A percentile compares a stretch with the other conserved stretches of the same genome.
Evolutionary conservation across 2,888 invertebrate species (phyloP).

Genomic region (Brassicogethes aeneus): DNA sequence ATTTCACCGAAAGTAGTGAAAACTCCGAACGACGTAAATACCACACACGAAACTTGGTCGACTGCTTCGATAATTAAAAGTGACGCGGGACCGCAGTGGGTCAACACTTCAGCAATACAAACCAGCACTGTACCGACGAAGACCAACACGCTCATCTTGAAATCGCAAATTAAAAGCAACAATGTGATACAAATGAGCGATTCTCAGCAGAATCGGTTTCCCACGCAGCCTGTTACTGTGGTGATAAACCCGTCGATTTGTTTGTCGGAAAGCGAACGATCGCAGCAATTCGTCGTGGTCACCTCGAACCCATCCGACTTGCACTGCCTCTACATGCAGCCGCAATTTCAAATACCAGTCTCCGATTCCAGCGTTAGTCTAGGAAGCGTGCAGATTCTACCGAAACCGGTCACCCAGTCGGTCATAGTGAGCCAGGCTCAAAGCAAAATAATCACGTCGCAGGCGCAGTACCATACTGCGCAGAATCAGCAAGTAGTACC

Average conservation of each 20-base stretch:
- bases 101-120: slow-evolving; percentile 23
- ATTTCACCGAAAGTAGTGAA: slow-evolving; percentile 45
- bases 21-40: slow-evolving; percentile 15
- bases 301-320: slow-evolving; percentile 37
- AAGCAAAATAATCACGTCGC: slow-evolving; percentile 17
- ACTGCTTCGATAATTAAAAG: slow-evolving; percentile 16
- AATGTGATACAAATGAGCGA: slow-evolving; percentile 32
- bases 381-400: slow-evolving; percentile 30
- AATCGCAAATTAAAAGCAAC: slow-evolving; percentile 32
- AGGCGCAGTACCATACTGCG: slow-evolving; percentile 18
- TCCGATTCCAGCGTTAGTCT: slow-evolving; percentile 36
- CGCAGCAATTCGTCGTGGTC: slow-evolving; percentile 37
- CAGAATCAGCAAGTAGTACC: slow-evolving; percentile 5
- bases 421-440: slow-evolving; percentile 48
- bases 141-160: slow-evolving; percentile 33
- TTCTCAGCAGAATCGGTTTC: slow-evolving; percentile 27
- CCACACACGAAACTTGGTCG: slow-evolving; percentile 19
- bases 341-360: slow-evolving; percentile 42
- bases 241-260: slow-evolving; percentile 34
- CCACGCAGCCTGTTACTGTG: slow-evolving; percentile 40
- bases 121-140: slow-evolving; percentile 24
- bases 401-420: slow-evolving; percentile 42
- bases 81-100: slow-evolving; percentile 24
- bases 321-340: slow-evolving; percentile 41
- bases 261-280: slow-evolving; percentile 29